Conservation (phyloP, 2,888 invertebrate genomes). For the Baccha elongata region DNA sequence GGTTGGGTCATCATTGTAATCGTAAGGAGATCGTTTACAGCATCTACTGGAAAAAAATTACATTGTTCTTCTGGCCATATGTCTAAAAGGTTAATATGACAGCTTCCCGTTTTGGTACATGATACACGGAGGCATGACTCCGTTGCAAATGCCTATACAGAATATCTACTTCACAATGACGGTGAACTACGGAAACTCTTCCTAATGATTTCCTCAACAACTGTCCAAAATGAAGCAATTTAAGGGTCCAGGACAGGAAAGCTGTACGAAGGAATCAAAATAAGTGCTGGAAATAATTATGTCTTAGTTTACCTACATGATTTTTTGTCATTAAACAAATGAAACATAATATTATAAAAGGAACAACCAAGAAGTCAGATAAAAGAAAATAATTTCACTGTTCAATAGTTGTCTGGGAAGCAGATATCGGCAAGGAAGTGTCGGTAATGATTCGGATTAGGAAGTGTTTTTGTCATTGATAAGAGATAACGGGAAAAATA, state of each 20-base stretch:
- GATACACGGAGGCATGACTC: slow-evolving; percentile 63
- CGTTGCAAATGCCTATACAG: slow-evolving; percentile 53
- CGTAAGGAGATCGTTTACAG: slow-evolving; percentile 47
- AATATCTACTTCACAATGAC: slow-evolving; percentile 14
- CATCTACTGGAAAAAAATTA: slow-evolving; percentile 40
- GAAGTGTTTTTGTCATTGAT: neutral
- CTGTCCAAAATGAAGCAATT: slow-evolving; percentile 42
- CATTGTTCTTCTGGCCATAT: slow-evolving; percentile 46
- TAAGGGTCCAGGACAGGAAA: slow-evolving; percentile 10
- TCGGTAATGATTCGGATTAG: neutral
- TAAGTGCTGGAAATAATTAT: neutral
- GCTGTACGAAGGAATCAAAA: slow-evolving; percentile 10
- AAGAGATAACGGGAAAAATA: neutral
- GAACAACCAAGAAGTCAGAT: slow-evolving; percentile 38
- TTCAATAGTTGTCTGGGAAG: slow-evolving; percentile 26
- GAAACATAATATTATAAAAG: slow-evolving; percentile 1
- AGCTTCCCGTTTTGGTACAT: slow-evolving; percentile 71
- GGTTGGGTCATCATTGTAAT: slow-evolving; percentile 16
- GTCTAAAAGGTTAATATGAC: slow-evolving; percentile 56
- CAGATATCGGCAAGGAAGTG: too few species aligned
- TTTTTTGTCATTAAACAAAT: neutral
- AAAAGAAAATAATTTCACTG: slow-evolving; percentile 45
- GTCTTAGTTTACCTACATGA: neutral
- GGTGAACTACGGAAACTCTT: slow-evolving; percentile 50
- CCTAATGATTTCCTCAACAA: slow-evolving; percentile 68